These are phyloP conservation scores for Halcyon chelicuti DNA, from an alignment of 2,797 vertebrate species.

Conservation along the genomic window DNA sequence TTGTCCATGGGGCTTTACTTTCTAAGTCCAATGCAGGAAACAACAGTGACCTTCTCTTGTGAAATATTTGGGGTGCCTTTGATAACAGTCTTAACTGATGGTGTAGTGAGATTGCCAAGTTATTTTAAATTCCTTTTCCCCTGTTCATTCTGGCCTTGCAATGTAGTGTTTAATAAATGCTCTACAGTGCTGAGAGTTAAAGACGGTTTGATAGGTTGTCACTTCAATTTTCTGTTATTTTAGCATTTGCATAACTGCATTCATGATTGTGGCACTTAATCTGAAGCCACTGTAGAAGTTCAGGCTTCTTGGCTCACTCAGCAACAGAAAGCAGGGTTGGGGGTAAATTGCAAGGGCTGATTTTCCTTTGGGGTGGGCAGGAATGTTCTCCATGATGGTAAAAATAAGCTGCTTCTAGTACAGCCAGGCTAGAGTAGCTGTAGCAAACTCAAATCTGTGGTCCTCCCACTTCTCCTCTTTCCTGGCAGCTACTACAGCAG, in stretches of 20 bases:
- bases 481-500: slow-evolving; percentile 11
- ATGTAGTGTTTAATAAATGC: background rate
- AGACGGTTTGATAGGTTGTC: background rate
- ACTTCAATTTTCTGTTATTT: background rate
- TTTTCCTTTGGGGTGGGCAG: background rate
- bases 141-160: background rate
- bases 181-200: background rate
- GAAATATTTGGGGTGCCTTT: background rate
- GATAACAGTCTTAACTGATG: background rate
- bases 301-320: background rate
- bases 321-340: background rate
- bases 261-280: background rate
- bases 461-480: slow-evolving; percentile 35
- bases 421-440: background rate
- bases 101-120: background rate
- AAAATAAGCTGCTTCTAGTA: background rate
- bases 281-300: background rate
- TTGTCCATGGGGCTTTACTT: background rate
- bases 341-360: background rate
- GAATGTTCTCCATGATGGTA: background rate
- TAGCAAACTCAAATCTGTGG: background rate
- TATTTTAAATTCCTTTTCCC: background rate
- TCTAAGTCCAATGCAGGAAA: background rate
- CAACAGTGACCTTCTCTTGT: background rate
- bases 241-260: background rate